phyloP scores from a whole-genome alignment of 2,888 invertebrate genomes.

The Orthonevra nobilis region DNA sequence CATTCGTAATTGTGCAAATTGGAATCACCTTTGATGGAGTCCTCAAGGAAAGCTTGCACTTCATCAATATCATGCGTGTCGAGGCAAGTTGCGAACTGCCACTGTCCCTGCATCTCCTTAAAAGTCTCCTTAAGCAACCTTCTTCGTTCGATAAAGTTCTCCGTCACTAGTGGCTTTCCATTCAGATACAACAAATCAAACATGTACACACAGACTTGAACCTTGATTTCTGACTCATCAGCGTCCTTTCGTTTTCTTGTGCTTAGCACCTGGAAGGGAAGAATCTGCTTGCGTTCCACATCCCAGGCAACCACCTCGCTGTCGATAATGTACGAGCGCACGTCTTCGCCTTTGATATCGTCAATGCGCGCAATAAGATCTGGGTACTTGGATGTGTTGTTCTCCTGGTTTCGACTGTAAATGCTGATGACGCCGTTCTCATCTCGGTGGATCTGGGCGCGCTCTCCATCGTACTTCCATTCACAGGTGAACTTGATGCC shows the following conservation, averaged over 20 bases:
- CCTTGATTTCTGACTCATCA: constrained; percentile 81
- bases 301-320: constrained; percentile 99
- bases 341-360: constrained; percentile 81
- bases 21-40: constrained; percentile 94
- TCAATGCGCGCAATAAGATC: constrained; percentile 90
- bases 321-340: constrained; percentile 94
- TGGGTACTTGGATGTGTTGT: constrained; percentile 97
- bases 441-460: constrained; percentile 93
- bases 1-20: too few species aligned
- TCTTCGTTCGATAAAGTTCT: constrained; percentile 89
- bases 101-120: constrained; percentile 87
- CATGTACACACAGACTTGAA: constrained; percentile 96
- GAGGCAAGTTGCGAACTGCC: constrained; percentile 91
- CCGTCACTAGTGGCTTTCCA: constrained; percentile 89
- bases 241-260: constrained; percentile 96
- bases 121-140: constrained; percentile 87
- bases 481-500: constrained; percentile 96
- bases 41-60: constrained; percentile 95
- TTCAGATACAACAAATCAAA: constrained; percentile 97
- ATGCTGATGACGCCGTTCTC: constrained; percentile 87
- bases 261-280: constrained; percentile 97
- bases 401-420: constrained; percentile 97
- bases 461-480: constrained; percentile 99
- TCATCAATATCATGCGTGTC: constrained; percentile 94
- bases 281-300: constrained; percentile 89